Conservation (phyloP, 2,113 vertebrate genomes). For the Mastomys natalensis region DNA sequence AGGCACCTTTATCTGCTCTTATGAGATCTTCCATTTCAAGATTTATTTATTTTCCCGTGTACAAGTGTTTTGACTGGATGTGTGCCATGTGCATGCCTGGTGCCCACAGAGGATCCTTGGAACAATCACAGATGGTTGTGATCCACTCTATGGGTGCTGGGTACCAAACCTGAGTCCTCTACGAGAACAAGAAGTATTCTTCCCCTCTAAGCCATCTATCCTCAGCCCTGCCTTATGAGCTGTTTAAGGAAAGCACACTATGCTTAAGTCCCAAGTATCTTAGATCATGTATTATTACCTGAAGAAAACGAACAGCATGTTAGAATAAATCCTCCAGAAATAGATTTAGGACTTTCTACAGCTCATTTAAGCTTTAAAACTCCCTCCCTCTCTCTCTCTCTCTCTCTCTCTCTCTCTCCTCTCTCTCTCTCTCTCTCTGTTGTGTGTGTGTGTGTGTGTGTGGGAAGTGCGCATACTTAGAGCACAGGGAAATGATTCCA, state of each 20-base stretch:
- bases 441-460: neutral
- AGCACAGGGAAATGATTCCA: neutral
- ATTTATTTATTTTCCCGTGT: neutral
- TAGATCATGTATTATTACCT: conserved; percentile 26
- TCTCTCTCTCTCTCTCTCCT: no score
- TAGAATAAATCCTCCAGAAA: neutral
- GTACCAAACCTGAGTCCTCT: neutral
- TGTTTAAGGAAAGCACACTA: neutral
- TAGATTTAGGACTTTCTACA: neutral
- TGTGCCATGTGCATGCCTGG: no score
- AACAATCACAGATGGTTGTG: neutral
- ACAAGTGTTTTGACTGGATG: neutral
- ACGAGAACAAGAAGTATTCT: neutral
- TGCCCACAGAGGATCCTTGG: neutral
- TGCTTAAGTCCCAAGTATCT: neutral
- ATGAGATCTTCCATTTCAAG: neutral
- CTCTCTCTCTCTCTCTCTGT: no score
- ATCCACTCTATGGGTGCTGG: neutral
- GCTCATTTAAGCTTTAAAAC: neutral
- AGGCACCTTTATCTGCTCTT: neutral
- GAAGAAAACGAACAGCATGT: conserved; percentile 16
- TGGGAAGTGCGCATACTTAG: neutral
- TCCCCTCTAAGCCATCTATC: neutral
- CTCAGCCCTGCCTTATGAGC: neutral
- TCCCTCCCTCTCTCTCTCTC: no score